Percentiles rank a stretch among this genome's conserved stretches.
phyloP scores from a whole-genome alignment of 2,888 invertebrate species.

The Blastobasis lacticolella region DNA sequence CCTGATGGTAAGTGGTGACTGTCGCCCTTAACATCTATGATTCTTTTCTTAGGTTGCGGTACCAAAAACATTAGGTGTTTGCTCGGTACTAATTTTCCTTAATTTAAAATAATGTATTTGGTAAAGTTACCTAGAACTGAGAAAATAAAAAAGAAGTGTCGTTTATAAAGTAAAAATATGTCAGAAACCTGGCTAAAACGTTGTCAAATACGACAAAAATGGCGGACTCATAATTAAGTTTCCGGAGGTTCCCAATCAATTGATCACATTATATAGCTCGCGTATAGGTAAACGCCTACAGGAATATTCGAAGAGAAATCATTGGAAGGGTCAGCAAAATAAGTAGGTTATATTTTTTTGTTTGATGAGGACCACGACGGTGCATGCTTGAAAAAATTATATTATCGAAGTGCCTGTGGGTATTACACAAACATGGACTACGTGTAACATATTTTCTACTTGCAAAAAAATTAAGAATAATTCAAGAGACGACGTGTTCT shows the following conservation, averaged over 20 bases:
- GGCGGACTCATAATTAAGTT: conserved; percentile 18
- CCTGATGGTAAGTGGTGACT: no score
- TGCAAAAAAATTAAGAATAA: not conserved
- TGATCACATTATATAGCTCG: conserved; percentile 20
- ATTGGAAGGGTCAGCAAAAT: conserved; percentile 13
- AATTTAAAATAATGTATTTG: no score
- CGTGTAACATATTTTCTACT: not conserved
- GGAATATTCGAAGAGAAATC: not conserved
- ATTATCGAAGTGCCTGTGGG: not conserved
- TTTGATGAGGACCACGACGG: not conserved
- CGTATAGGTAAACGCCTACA: conserved; percentile 2
- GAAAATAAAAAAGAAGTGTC: no score
- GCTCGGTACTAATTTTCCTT: no score
- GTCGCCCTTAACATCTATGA: no score
- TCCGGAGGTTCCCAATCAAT: conserved; percentile 27
- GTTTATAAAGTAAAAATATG: no score
- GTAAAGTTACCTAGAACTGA: no score
- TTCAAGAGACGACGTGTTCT: not conserved
- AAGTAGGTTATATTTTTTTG: not conserved
- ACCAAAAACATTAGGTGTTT: no score
- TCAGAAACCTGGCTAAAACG: no score
- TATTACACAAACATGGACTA: not conserved
- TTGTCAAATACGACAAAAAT: not conserved
- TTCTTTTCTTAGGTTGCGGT: no score
- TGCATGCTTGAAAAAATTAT: not conserved